A percentile compares a stretch with the other conserved stretches of the same genome.
These are phyloP conservation scores for Gavialis gangeticus DNA, from an alignment of 2,113 vertebrate genomes.

Conservation along the genomic window DNA sequence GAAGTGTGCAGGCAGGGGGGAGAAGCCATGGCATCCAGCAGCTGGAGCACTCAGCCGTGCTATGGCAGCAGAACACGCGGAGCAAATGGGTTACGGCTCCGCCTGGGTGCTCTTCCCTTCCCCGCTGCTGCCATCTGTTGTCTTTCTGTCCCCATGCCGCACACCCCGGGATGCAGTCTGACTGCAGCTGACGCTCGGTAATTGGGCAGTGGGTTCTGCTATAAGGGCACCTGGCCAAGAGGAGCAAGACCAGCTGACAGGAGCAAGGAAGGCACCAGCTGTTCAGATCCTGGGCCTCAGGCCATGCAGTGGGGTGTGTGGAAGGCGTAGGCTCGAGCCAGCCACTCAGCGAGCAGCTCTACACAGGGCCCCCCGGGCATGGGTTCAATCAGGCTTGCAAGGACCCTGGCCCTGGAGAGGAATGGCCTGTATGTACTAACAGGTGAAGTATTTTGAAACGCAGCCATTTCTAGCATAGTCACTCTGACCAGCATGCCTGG, in stretches of 20 bases:
- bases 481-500: background rate
- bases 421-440: background rate
- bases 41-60: background rate
- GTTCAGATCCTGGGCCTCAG: background rate
- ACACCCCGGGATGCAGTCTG: background rate
- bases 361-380: background rate
- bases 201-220: background rate
- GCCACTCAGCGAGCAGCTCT: constrained; percentile 29
- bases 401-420: background rate
- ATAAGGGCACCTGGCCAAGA: background rate
- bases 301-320: background rate
- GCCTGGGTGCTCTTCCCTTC: background rate
- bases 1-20: no score
- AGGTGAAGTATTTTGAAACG: background rate
- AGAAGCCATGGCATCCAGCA: background rate
- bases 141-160: background rate
- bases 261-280: background rate
- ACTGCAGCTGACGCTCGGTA: background rate
- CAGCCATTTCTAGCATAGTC: background rate
- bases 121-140: background rate
- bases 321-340: constrained; percentile 7
- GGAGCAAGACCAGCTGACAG: background rate
- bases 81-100: background rate
- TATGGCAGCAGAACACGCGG: background rate
- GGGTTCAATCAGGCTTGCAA: background rate